Percentiles rank a stretch among this genome's conserved stretches.
These are phyloP conservation scores for Dromiciops gliroides DNA, from an alignment of 2,113 vertebrate species.

Conservation along the genomic window DNA sequence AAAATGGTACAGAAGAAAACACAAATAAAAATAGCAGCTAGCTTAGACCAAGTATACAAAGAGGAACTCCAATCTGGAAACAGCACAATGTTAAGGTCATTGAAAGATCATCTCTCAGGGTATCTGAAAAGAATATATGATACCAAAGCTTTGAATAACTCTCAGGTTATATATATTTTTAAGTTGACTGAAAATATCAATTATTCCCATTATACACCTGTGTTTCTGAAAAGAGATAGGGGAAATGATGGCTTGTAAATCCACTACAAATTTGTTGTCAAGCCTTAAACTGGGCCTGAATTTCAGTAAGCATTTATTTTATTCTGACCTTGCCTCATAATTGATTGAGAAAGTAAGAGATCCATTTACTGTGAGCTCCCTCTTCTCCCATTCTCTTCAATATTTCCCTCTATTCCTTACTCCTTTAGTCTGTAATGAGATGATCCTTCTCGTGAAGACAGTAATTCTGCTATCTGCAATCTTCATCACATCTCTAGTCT, in stretches of 20 bases:
- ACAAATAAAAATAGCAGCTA: background rate
- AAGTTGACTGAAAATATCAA: background rate
- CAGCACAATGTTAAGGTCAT: no score
- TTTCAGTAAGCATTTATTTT: background rate
- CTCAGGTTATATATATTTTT: background rate
- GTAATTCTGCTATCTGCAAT: background rate
- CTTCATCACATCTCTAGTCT: background rate
- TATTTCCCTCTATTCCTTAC: background rate
- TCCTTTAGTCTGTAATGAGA: background rate
- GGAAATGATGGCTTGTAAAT: background rate
- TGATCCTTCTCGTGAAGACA: background rate
- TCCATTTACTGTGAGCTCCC: background rate
- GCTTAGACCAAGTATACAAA: background rate
- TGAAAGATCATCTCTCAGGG: background rate
- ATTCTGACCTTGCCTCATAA: background rate
- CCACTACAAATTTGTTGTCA: background rate
- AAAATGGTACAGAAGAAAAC: background rate
- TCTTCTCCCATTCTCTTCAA: background rate
- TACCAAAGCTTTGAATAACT: background rate
- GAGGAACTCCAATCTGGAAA: background rate
- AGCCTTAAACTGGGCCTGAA: background rate
- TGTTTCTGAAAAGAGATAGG: background rate
- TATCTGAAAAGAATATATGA: background rate
- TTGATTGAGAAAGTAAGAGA: background rate
- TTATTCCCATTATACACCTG: background rate